Evolutionary conservation across 2,797 vertebrate species (phyloP), one percentile per base, ranked within the genome.

Genomic region (Mareca strepera): DNA sequence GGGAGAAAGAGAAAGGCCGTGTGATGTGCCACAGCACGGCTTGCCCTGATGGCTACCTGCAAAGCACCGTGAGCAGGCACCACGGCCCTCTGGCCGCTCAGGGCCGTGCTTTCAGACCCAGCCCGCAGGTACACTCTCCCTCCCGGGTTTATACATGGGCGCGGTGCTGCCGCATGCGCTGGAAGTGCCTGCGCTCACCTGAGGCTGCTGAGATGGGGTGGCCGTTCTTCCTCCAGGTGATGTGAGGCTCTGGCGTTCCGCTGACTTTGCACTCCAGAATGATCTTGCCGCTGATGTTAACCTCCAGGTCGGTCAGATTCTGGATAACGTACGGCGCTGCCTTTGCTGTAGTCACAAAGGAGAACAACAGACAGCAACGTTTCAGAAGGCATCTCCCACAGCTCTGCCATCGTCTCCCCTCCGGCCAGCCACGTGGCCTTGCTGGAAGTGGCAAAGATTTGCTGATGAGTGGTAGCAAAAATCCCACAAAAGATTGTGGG

Each of bases 271-370:
- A 99, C 64, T 96, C 79, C 93, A 99, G 97, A 8, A 89, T 90
- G 90, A 99, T 97, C 52, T 98, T 99, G 95, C 98, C 98, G 9
- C 99, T 99, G 95, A 98, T 98, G 97, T 99, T 99, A 63, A 99
- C 98, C 29, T 98, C 97, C 95, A 98, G 97, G 91, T 98, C 98
- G 0, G 98, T 99, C 60, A 99, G 98, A 94, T 99, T 99, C 78
- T 99, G 98, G 75, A 97, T 97, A 80, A 99, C 96, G 29, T 97
- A 96, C 0, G 99, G 99, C 0, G 94, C 96, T 52, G 93, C 97
- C 94, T 97, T 98, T 9, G 95, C 99, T 99, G 95, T 48, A 86
- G 46, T 80, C 70, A 85, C 17, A 75, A 76, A 93, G 44, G 48
- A 31, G 87, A 90, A 86, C 5, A 69, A 73, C 3, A 59, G 35